Evolutionary conservation across 2,113 vertebrate genomes (phyloP), one percentile per base, ranked within the genome.

Genomic region (Peromyscus maniculatus): DNA sequence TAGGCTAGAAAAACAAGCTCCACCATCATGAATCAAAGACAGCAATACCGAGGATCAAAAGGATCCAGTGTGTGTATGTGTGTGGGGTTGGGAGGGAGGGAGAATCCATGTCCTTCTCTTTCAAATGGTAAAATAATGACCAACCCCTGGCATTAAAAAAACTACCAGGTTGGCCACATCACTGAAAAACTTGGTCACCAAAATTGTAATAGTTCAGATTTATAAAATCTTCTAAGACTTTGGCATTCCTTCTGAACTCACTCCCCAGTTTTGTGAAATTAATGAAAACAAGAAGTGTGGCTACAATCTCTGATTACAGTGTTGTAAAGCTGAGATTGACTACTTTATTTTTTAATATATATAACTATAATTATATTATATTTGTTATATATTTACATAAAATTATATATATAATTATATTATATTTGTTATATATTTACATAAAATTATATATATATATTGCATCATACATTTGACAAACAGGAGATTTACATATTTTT

Each of bases 21-120:
- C 7, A 79, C 86, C 93, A 59, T 87, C 87, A 83, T 62, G 87
- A 96, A 89, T 28, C 92, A 93, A 33, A n/a, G 93, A 93, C 96
- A 62, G 69, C 10, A 92, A 92, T 91, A 78, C 88, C 55, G 6
- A 82, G 17, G n/a, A 49, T 31, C 8, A 64, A 33, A n/a, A 84
- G 36, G 43, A 24, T 80, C 26, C 28, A 92, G 93, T 77, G 95
- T 94, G 57, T 59, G 57, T 59, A 17, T 59, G 67, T 64, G 67
- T 2, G 67, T 64, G 82, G 87, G 59, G 5, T 67, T 26, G 92
- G 98, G 4, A 11, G 33, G 21, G 1, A 88, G 98, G 52, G 19
- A 55, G 67, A 39, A n/a, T 17, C 46, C 59, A 36, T 0, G 2
- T 83, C 78, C 71, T 91, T 95, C 46, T 9, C 62, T 78, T 77